Evolutionary conservation across 2,888 invertebrate species (phyloP), one percentile per base, ranked within the genome.

Genomic region (Pollenia labialis): DNA sequence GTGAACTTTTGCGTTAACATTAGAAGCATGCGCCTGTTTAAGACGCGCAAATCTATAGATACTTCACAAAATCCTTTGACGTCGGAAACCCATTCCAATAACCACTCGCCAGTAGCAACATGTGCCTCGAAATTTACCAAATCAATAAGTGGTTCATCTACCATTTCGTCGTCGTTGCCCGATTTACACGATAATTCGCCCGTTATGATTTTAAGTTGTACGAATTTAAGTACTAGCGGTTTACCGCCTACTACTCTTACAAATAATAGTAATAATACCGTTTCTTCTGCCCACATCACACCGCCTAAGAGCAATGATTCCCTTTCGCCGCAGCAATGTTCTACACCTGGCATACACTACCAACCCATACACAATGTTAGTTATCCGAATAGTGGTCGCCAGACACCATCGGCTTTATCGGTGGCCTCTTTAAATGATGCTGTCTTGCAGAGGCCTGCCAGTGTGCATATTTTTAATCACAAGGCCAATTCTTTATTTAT

Each of bases 141-240:
- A 88, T 76, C 89, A 52, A 90, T 91, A 81, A 90, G 88, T 87
- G 91, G 85, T 89, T 91, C 91, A 83, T 90, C 90, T 64, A 88
- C 91, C 60, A 92, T 93, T 88, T 93, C 93, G 71, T 93, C 93
- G 69, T 93, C 93, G 68, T 88, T 93, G 88, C 93, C 93, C 89
- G 93, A 93, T 91, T 89, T 93, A 86, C 92, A 93, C 89, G 91
- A 93, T 90, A 90, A 91, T 74, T 92, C 93, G 79, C 92, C 92
- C 89, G 93, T 93, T 87, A 93, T 93, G 92, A 93, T 93, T 85
- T 90, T 93, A 69, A 93, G 93, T 86, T 93, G 93, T 89, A 93
- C 92, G 42, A 93, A 93, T 88, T 89, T 93, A 66, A 90, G 90
- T 74, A 90, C 90, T 84, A 92, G 84, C 85, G 88, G 86, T 87